Percentiles rank a stretch among this genome's conserved stretches.
These are phyloP conservation scores for Neosilurus hyrtlii DNA, from an alignment of 2,797 vertebrate genomes.

Conservation along the genomic window DNA sequence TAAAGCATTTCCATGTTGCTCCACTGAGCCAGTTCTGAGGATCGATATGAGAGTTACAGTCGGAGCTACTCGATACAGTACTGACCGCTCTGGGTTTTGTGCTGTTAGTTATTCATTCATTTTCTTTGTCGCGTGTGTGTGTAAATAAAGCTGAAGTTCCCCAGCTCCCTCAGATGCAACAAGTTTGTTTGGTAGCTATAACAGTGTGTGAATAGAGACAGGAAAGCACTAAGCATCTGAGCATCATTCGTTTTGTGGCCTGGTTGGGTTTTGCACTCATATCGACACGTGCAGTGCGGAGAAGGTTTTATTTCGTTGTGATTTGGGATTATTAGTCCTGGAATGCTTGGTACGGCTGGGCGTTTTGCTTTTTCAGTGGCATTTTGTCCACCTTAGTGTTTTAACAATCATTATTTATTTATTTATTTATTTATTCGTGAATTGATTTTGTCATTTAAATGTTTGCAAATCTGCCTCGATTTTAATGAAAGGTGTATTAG, in stretches of 20 bases:
- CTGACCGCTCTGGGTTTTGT: neutral
- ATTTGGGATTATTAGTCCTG: neutral
- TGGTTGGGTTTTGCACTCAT: too few relatives aligned
- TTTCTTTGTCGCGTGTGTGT: too few relatives aligned
- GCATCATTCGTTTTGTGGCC: too few relatives aligned
- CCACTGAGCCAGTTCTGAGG: neutral
- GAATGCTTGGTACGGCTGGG: neutral
- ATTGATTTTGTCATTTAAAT: too few relatives aligned
- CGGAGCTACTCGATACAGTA: neutral
- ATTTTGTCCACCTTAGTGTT: too few relatives aligned
- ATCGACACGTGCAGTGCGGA: too few relatives aligned
- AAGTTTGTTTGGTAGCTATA: neutral
- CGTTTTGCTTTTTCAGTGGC: neutral
- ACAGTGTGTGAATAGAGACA: neutral
- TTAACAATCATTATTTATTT: too few relatives aligned
- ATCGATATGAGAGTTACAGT: neutral
- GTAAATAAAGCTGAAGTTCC: neutral
- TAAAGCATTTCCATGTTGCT: too few relatives aligned
- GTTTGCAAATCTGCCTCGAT: too few relatives aligned
- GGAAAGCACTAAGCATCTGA: neutral
- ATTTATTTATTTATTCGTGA: too few relatives aligned
- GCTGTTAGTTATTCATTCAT: neutral
- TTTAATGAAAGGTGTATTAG: too few relatives aligned
- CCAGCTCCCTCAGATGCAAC: neutral
- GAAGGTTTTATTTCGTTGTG: too few relatives aligned